Evolutionary conservation across 2,888 invertebrate genomes (phyloP).

Genomic region (Clusia tigrina): DNA sequence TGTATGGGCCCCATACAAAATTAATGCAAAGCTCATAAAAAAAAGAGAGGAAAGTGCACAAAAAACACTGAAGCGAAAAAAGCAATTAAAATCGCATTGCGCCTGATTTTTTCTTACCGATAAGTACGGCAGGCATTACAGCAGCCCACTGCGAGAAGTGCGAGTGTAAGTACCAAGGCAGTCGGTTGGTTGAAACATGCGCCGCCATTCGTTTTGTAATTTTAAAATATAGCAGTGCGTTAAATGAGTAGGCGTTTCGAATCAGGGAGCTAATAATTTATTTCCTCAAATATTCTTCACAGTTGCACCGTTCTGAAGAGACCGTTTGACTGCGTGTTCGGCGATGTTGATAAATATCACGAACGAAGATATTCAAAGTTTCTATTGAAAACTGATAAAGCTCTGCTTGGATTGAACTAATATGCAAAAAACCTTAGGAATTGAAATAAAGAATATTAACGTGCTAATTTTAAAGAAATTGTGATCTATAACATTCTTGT

Average conservation of each 20-base stretch:
- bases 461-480: no score
- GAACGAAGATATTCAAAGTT: no score
- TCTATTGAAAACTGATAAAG: no score
- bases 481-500: no score
- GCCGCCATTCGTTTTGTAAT: not conserved
- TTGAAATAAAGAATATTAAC: no score
- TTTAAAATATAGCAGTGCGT: constrained; percentile 21
- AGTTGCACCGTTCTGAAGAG: no score
- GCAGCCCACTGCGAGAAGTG: not conserved
- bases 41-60: constrained; percentile 3
- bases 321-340: no score
- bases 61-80: constrained; percentile 30
- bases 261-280: constrained; percentile 37
- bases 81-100: constrained; percentile 53
- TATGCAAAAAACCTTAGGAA: no score
- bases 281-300: not conserved
- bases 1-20: not conserved
- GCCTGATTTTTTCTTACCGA: constrained; percentile 37
- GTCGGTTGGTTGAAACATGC: not conserved
- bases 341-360: no score
- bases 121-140: constrained; percentile 19
- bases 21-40: not conserved
- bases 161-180: constrained; percentile 4
- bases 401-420: no score
- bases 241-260: constrained; percentile 52